Conservation (phyloP, 2,797 vertebrate species). For the Amblyraja radiata region DNA sequence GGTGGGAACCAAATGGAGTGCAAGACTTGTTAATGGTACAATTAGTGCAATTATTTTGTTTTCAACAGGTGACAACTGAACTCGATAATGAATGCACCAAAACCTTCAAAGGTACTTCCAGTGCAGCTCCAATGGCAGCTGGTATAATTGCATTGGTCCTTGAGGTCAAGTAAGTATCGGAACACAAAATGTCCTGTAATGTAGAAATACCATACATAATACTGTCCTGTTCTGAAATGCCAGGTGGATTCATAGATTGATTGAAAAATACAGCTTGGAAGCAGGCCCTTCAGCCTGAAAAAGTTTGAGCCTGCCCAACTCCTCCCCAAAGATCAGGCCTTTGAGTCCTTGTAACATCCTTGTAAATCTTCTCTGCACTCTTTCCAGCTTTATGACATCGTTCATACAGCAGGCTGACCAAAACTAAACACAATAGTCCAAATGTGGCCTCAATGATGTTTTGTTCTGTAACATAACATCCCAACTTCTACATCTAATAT, state of each 20-base stretch:
- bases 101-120: slow-evolving; percentile 38
- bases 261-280: no score
- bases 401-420: no score
- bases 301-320: no score
- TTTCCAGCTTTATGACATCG: no score
- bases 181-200: background rate
- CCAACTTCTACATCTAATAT: no score
- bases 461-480: no score
- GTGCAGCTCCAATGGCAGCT: background rate
- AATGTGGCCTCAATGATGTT: no score
- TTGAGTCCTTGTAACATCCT: no score
- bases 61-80: slow-evolving; percentile 31
- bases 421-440: no score
- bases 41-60: slow-evolving; percentile 29
- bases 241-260: background rate
- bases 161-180: slow-evolving; percentile 42
- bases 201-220: background rate
- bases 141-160: slow-evolving; percentile 38
- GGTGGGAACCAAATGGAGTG: slow-evolving; percentile 19
- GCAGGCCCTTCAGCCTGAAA: no score
- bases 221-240: background rate
- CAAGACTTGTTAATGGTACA: slow-evolving; percentile 6
- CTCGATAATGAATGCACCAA: slow-evolving; percentile 28
- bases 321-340: no score
- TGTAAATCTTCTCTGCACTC: no score